Evolutionary conservation across 1,140 invertebrate genomes (phyloP), one percentile per base, ranked within the genome.

Genomic region (Centruroides sculpturatus): DNA sequence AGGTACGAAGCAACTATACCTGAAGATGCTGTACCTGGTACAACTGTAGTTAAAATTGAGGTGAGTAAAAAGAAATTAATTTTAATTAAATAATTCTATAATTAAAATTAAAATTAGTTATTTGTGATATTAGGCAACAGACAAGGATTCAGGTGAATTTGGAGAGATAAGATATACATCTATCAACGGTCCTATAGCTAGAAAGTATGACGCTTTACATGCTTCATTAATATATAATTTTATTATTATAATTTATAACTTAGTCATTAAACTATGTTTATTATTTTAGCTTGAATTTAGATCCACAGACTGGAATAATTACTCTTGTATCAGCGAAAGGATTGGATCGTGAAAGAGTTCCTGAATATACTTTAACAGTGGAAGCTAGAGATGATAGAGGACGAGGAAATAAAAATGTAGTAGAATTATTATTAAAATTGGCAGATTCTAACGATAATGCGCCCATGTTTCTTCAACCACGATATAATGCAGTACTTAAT

Each of bases 351-450:
- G 92, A 98, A 73, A 78, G 66, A 35, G 64, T 71, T 56, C 62
- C 72, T 68, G 82, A 83, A 66, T 82, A 89, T 70, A 81, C 82
- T 70, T 79, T 94, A 63, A 82, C 82, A 62, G 82, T 92, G 35
- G 87, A 92, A 76, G 91, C 90, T 35, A 79, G 84, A 66, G 91
- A 94, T 73, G 85, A 86, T 70, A 82, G 85, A 66, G 88, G 89
- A 23, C 78, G 81, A 66, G 90, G 89, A 36, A 64, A 71, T 47
- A 81, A 41, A 10, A 67, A 65, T 57, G 60, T 47, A 0, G 65
- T 64, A 5, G 59, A 63, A 56, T 35, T 69, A 0, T 47, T 54
- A 5, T 36, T 69, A 6, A 59, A 53, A 64, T 70, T 70, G 66
- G 69, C 60, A 34, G 67, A 68, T 51, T 47, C 57, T 10, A 94